Percentiles rank a stretch among this genome's conserved stretches.
These are phyloP conservation scores for Tetramorium alpestre DNA, from an alignment of 1,140 invertebrate species.

Conservation along the genomic window DNA sequence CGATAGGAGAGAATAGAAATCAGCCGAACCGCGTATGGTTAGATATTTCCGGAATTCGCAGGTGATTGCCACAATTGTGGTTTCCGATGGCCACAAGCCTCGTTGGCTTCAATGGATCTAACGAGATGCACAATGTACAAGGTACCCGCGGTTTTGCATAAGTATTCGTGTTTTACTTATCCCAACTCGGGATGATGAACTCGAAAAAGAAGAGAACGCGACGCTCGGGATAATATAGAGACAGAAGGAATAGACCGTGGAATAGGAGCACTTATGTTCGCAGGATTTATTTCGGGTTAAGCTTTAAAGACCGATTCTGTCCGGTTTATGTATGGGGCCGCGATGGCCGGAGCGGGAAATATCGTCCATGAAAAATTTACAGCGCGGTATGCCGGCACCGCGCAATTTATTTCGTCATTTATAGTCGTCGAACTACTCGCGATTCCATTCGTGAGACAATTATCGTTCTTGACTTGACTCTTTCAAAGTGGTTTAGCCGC, in stretches of 20 bases:
- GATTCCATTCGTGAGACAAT: constrained; percentile 7
- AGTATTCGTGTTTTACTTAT: constrained; percentile 35
- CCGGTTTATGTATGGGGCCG: constrained; percentile 46
- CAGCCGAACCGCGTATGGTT: not conserved
- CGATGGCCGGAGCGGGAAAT: constrained; percentile 54
- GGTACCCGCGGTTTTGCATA: constrained; percentile 25
- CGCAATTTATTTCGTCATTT: constrained; percentile 50
- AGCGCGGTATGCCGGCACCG: not conserved
- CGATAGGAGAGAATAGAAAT: constrained; percentile 25
- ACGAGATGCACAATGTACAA: not conserved
- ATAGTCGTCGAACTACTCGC: constrained; percentile 17
- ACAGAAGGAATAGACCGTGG: constrained; percentile 37
- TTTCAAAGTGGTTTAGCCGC: not conserved
- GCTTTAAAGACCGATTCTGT: constrained; percentile 58
- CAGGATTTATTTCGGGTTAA: constrained; percentile 53
- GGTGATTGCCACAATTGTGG: constrained; percentile 55
- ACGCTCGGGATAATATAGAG: not conserved
- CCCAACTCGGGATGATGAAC: not conserved
- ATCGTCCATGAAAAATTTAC: constrained; percentile 59
- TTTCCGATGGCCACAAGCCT: constrained; percentile 39
- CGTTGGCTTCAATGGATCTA: not conserved
- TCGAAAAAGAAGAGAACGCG: not conserved
- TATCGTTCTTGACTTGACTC: not conserved
- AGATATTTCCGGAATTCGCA: constrained; percentile 59
- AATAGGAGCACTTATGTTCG: constrained; percentile 41